A percentile compares a stretch with the other conserved stretches of the same genome.
Evolutionary conservation across 1,140 invertebrate species (phyloP).

Genomic region (Paraescarpia echinospica): DNA sequence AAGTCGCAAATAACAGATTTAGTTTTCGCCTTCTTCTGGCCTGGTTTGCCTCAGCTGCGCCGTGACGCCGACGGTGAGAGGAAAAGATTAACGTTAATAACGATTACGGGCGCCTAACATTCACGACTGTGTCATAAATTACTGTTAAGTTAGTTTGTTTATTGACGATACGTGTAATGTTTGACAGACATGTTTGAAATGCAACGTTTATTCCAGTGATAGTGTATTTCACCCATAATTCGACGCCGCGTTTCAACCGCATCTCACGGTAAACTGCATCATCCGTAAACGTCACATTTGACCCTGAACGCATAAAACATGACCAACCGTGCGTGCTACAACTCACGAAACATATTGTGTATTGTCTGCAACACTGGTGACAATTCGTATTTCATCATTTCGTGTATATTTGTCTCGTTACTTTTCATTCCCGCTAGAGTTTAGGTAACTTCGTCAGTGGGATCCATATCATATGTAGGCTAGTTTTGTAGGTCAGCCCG

Average conservation of each 20-base stretch:
- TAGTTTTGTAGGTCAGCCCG: neutral
- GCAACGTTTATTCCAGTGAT: no score
- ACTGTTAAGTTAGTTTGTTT: neutral
- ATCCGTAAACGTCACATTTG: neutral
- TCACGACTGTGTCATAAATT: neutral
- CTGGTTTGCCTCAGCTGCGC: neutral
- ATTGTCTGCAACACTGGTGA: neutral
- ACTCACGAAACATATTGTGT: neutral
- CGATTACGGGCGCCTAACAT: neutral
- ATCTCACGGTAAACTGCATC: neutral
- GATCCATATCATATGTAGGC: neutral
- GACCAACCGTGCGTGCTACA: neutral
- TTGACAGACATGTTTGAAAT: neutral
- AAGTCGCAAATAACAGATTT: neutral
- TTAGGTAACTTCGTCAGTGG: neutral
- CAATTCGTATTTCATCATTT: neutral
- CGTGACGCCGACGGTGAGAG: neutral
- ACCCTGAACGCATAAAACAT: conserved; percentile 5
- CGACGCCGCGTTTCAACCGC: neutral
- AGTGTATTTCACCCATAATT: neutral
- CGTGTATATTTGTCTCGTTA: neutral
- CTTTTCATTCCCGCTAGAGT: neutral
- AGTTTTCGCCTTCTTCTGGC: neutral
- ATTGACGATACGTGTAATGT: neutral
- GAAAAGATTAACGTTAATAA: no score